phyloP scores from a whole-genome alignment of 1,140 invertebrate species.

The Ceratosolen solmsi region DNA sequence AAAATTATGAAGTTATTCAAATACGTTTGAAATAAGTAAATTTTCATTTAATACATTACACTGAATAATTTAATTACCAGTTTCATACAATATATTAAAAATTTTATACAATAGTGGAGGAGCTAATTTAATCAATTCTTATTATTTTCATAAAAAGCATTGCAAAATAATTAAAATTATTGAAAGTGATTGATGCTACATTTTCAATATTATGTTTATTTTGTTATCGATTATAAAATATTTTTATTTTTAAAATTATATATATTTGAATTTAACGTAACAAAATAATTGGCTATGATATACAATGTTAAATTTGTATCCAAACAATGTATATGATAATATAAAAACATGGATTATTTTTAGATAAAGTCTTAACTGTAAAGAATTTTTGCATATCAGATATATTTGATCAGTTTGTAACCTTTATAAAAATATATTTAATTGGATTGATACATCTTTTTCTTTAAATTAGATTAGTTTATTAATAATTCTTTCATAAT shows the following conservation, averaged over 20 bases:
- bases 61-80: slow-evolving; percentile 27
- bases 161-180: slow-evolving; percentile 29
- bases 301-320: slow-evolving; percentile 62
- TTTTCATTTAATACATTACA: slow-evolving; percentile 27
- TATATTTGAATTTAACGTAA: no score
- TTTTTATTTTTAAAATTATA: slow-evolving; percentile 57
- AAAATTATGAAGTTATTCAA: not conserved
- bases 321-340: slow-evolving; percentile 63
- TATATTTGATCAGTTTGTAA: not conserved
- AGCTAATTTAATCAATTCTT: slow-evolving; percentile 49
- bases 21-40: slow-evolving; percentile 36
- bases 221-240: slow-evolving; percentile 44
- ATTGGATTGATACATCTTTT: not conserved
- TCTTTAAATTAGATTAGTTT: no score
- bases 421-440: not conserved
- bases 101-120: slow-evolving; percentile 45
- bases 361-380: slow-evolving; percentile 57
- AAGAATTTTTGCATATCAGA: slow-evolving; percentile 56
- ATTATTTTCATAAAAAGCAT: slow-evolving; percentile 26
- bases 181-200: slow-evolving; percentile 11
- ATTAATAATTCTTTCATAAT: no score
- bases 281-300: slow-evolving; percentile 58
- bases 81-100: slow-evolving; percentile 31
- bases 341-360: slow-evolving; percentile 47
- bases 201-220: slow-evolving; percentile 31